Base-by-base conservation (phyloP, 2,888 invertebrate species). In the Ditylenchus weischeri region DNA sequence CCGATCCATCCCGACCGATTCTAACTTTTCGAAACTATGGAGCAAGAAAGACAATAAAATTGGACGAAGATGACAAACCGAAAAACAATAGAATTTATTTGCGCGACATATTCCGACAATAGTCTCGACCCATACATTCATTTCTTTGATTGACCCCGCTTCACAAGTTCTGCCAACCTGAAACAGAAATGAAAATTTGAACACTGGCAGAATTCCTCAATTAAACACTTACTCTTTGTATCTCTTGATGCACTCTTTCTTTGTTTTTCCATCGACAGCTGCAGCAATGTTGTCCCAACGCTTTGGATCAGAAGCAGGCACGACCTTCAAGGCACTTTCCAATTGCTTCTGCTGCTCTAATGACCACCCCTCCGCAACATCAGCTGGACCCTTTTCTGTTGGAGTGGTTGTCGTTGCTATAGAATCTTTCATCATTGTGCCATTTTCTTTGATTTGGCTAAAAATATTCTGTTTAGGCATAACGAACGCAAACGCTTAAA, bases 221-320 rank as follows among this genome's bases (percentile, higher is more conserved):
- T 5, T 43, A 43, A 8, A 43, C 3, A 13, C 43, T 43, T 43
- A 43, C 43, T 96, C 94, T 87, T 98, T 98, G 84, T 93, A 98
- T 81, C 98, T 88, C 79, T 90, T 90, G 88, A 98, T 90, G 84
- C 98, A 99, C 84, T 98, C 96, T 85, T 95, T 96, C 86, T 95
- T 98, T 78, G 90, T 89, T 80, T 79, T 79, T 21, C 79, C 78
- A 19, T 76, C 77, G 6, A 87, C 78, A 50, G 78, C 72, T 21
- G 79, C 83, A 0, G 95, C 90, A 74, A 98, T 94, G 83, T 90
- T 89, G 78, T 96, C 95, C 98, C 98, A 99, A 68, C 98, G 88
- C 78, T 96, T 94, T 0, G 90, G 85, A 19, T 90, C 90, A 67
- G 89, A 89, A 1, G 90, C 88, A 0, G 93, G 91, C 86, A 90